Base-by-base conservation (phyloP, 1,140 invertebrate species). In the Lithobius niger region DNA sequence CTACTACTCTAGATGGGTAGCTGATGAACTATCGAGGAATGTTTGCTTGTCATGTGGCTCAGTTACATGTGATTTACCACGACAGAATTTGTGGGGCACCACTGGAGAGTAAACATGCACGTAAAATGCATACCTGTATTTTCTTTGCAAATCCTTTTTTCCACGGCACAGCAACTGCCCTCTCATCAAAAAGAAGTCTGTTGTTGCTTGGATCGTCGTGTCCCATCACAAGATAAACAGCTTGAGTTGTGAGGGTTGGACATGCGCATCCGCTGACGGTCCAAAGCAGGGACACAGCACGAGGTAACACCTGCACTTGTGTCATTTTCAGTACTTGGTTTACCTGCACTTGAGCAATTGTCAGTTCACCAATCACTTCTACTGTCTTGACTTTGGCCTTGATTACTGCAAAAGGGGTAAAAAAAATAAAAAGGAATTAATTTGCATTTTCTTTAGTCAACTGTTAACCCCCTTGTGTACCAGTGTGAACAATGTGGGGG, bases 301-400 rank as follows among this genome's bases (percentile, higher is more conserved):
- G 18, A 13, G 57, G 49, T 3, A 42, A 28, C 36, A 59, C 42
- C 10, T 47, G 28, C 10, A 59, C 55, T 27, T 27, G 21, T 10
- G 55, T 24, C 13, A 52, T 31, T 52, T 59, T 59, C 16, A 51
- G 48, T 26, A 59, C 57, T 19, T 59, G 49, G 19, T 52, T 25
- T 16, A 59, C 55, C 2, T 44, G 56, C 15, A 59, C 48, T 25
- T 59, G 55, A n/a, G 55, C 57, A 18, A 59, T 1, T 27, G 57
- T 59, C 19, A 59, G 31, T 4, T 43, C 47, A 27, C 57, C 57
- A 15, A 57, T 57, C 18, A 51, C 54, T 22, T 57, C 56, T 57
- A 57, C 28, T 54, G 43, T 2, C 51, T 31, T 16, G 27, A n/a
- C 28, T 57, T 57, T 27, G 47, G 52, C 25, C 49, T 25, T 3